Evolutionary conservation across 2,888 invertebrate species (phyloP), one percentile per base, ranked within the genome.

Genomic region (Physocephala rufipes): DNA sequence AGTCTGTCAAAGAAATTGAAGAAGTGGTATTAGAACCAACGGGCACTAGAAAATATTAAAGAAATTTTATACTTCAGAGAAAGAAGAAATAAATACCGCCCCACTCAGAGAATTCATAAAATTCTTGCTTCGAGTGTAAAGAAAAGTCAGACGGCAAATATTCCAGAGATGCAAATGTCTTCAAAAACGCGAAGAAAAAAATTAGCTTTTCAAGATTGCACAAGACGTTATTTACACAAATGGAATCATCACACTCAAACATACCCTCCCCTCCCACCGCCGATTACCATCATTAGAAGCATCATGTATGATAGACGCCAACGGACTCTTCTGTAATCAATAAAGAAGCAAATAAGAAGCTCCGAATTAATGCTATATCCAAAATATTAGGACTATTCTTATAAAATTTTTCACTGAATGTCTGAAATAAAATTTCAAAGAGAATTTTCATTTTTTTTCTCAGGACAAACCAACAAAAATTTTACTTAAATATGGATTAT

Each of bases 21-120:
- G 58, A 59, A 67, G 67, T 58, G 67, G 67, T 58, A 67, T 67
- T 67, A 67, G 58, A 67, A 24, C 30, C 4, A 36, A 9, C 36
- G 9, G 36, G 36, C 5, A 9, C 36, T 4, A 9, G 36, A 71
- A 26, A 65, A 16, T 62, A 9, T 7, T 9, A 36, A 36, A 36
- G 5, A 4, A 36, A 36, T 36, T 36, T 36, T 36, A 36, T 36
- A 36, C 9, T 36, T 62, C 73, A 71, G 65, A 66, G 59, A 61
- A 26, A 64, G 59, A 58, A 26, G 15, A 64, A 21, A 24, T 45
- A 65, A 45, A 71, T n/a, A n/a, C n/a, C n/a, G n/a, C n/a, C n/a
- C n/a, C n/a, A n/a, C n/a, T n/a, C n/a, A n/a, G 21, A 62, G 45
- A 19, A 45, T 43, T 62, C 61, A 62, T 62, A 62, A 62, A 62